phyloP scores from a whole-genome alignment of 2,797 vertebrate species.

The Neosilurus hyrtlii region DNA sequence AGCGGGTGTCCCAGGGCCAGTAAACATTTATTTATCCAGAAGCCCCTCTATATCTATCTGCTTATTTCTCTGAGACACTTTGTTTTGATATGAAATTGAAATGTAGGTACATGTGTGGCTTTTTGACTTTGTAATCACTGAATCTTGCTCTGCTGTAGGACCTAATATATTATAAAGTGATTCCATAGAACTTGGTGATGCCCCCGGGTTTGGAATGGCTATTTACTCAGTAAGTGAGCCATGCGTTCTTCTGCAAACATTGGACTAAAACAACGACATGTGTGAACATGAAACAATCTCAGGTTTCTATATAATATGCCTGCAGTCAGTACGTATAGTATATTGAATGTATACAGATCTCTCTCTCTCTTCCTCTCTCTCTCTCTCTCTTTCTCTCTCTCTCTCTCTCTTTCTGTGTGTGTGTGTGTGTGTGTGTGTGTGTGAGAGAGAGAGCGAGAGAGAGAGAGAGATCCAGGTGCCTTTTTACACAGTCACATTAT shows the following conservation, averaged over 20 bases:
- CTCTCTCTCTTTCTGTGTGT: too few relatives aligned
- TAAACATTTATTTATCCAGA: slow-evolving; percentile 69
- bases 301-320: slow-evolving; percentile 61
- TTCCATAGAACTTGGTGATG: slow-evolving; percentile 61
- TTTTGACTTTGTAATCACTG: slow-evolving; percentile 54
- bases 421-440: too few relatives aligned
- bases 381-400: too few relatives aligned
- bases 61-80: slow-evolving; percentile 66
- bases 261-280: slow-evolving; percentile 34
- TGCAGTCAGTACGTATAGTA: slow-evolving; percentile 25
- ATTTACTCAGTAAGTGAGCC: slow-evolving; percentile 70
- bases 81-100: slow-evolving; percentile 65
- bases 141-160: slow-evolving; percentile 24
- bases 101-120: slow-evolving; percentile 66
- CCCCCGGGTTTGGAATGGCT: slow-evolving; percentile 66
- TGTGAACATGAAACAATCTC: slow-evolving; percentile 60
- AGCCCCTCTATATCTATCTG: slow-evolving; percentile 68
- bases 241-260: slow-evolving; percentile 65
- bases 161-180: slow-evolving; percentile 31
- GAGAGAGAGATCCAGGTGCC: too few relatives aligned
- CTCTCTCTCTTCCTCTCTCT: too few relatives aligned
- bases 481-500: too few relatives aligned
- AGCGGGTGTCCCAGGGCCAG: slow-evolving; percentile 55
- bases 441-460: too few relatives aligned
- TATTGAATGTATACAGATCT: slow-evolving; percentile 20